Percentiles rank a stretch among this genome's conserved stretches.
Evolutionary conservation across 2,888 invertebrate genomes (phyloP).

Genomic region (Herminia tarsipennalis): DNA sequence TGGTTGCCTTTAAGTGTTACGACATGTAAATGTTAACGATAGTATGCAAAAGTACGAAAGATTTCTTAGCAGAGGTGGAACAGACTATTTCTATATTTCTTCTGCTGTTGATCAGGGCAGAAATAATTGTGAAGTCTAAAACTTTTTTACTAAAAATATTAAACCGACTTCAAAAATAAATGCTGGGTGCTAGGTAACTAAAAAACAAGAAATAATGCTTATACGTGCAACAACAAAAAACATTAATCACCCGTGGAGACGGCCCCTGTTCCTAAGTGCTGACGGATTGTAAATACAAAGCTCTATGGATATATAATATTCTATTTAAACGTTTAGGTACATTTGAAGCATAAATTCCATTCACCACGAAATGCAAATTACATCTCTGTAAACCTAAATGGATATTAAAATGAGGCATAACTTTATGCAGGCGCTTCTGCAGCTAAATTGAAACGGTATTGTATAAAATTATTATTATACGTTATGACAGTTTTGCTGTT

Average conservation of each 20-base stretch:
- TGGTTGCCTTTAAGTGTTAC: neutral
- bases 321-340: neutral
- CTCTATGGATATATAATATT: neutral
- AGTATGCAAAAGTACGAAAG: neutral
- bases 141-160: no score
- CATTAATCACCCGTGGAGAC: no score
- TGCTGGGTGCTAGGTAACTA: no score
- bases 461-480: neutral
- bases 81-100: neutral
- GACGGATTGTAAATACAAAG: neutral
- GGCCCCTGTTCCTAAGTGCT: no score
- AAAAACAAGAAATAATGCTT: no score
- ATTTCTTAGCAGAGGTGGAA: neutral
- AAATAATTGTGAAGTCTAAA: no score
- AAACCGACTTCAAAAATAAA: no score
- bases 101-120: no score
- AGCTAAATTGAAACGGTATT: neutral
- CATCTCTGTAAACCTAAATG: slow-evolving; percentile 4
- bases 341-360: slow-evolving; percentile 3
- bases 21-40: no score
- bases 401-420: slow-evolving; percentile 9
- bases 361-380: slow-evolving; percentile 5
- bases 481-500: no score
- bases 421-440: neutral
- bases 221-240: no score